Evolutionary conservation across 2,113 vertebrate genomes (phyloP).

Genomic region (Eudyptes chrysolophus): DNA sequence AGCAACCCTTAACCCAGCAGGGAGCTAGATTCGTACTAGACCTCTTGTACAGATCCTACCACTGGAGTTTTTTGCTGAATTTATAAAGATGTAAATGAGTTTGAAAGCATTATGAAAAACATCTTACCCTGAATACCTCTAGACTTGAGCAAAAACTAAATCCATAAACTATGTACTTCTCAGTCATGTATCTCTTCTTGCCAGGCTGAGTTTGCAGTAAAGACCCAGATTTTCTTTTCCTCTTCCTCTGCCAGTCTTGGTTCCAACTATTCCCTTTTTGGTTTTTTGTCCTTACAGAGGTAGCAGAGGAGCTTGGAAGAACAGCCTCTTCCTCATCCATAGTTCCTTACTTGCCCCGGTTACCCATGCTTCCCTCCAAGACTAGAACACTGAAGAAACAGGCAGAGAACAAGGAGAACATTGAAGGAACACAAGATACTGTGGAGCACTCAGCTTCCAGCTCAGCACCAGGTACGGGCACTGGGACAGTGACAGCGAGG

Average conservation of each 20-base stretch:
- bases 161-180: not conserved
- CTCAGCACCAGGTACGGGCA: constrained; percentile 74
- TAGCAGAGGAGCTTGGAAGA: constrained; percentile 95
- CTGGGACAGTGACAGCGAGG: not conserved
- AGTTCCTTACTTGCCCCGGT: constrained; percentile 82
- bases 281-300: constrained; percentile 75
- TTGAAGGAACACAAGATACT: constrained; percentile 86
- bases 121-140: not conserved
- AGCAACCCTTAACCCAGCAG: not conserved
- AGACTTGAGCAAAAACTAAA: not conserved
- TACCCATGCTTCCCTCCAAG: constrained; percentile 93
- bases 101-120: not conserved
- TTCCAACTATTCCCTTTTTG: not conserved
- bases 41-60: not conserved
- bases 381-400: constrained; percentile 90
- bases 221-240: not conserved
- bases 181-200: not conserved
- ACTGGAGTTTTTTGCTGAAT: not conserved
- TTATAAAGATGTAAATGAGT: not conserved
- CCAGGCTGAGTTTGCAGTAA: not conserved
- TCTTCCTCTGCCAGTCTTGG: not conserved
- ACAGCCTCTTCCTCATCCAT: constrained; percentile 85
- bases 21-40: not conserved
- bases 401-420: constrained; percentile 95
- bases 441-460: constrained; percentile 73